Conservation (phyloP, 2,888 invertebrate genomes). For the Phasia obesa region DNA sequence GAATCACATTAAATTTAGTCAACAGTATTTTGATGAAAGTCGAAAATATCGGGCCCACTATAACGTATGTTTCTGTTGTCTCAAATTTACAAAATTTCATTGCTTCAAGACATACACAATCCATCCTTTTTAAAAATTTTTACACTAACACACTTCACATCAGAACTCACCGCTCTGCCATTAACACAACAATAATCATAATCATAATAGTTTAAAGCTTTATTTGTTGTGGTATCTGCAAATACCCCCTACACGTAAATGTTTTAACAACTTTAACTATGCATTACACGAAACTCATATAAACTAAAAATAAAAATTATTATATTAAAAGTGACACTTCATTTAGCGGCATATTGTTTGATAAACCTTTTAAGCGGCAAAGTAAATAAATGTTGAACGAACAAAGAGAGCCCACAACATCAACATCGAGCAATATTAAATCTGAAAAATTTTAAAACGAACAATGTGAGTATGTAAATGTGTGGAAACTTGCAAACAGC, state of each 20-base stretch:
- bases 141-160: too few species aligned
- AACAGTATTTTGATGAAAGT: too few species aligned
- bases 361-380: slow-evolving; percentile 57
- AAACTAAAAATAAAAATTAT: slow-evolving; percentile 65
- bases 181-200: too few species aligned
- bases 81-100: too few species aligned
- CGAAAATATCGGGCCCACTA: too few species aligned
- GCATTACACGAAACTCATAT: slow-evolving; percentile 50
- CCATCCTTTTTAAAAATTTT: neutral
- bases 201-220: neutral
- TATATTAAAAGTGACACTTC: slow-evolving; percentile 70
- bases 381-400: neutral
- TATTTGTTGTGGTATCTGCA: neutral
- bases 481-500: slow-evolving; percentile 17
- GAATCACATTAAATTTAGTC: too few species aligned
- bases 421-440: slow-evolving; percentile 6
- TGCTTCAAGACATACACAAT: too few species aligned
- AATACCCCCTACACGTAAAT: slow-evolving; percentile 54
- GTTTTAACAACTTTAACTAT: slow-evolving; percentile 60
- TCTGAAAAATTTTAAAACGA: slow-evolving; percentile 1
- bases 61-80: too few species aligned
- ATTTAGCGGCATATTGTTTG: slow-evolving; percentile 68
- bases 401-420: neutral
- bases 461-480: slow-evolving; percentile 34
- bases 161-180: too few species aligned